These are phyloP conservation scores for Oncorhynchus tshawytscha DNA, from an alignment of 2,113 vertebrate genomes.

Conservation along the genomic window DNA sequence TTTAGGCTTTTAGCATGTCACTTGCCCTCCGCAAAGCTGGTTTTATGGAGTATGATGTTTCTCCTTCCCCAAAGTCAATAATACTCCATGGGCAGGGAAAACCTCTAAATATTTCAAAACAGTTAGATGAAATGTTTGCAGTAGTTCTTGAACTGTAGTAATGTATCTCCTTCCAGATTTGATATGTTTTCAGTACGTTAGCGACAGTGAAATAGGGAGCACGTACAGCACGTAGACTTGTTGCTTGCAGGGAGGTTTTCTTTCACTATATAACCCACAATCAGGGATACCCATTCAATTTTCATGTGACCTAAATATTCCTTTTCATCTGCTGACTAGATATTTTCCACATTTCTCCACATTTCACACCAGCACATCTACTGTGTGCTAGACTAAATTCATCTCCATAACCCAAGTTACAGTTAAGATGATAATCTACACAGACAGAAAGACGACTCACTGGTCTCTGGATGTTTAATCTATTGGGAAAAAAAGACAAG, in stretches of 20 bases:
- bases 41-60: too few relatives aligned
- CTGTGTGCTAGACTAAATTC: constrained; percentile 12
- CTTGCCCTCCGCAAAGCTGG: too few relatives aligned
- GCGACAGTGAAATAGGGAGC: constrained; percentile 21
- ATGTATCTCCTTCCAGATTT: constrained; percentile 43
- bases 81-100: too few relatives aligned
- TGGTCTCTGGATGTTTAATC: background rate
- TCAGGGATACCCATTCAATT: constrained; percentile 41
- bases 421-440: constrained; percentile 47
- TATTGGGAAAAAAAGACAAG: background rate
- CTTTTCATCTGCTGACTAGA: constrained; percentile 50
- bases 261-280: constrained; percentile 25
- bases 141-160: constrained; percentile 25
- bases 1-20: too few relatives aligned
- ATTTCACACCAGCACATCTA: constrained; percentile 25
- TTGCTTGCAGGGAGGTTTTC: background rate
- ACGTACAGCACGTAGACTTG: background rate
- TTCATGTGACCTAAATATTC: constrained; percentile 69
- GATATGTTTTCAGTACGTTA: constrained; percentile 24
- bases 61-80: too few relatives aligned
- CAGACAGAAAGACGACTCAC: constrained; percentile 19
- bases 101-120: too few relatives aligned
- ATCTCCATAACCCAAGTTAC: constrained; percentile 3
- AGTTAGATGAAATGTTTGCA: too few relatives aligned
- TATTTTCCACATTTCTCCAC: constrained; percentile 36